Evolutionary conservation across 2,113 vertebrate species (phyloP), one percentile per base, ranked within the genome.

Genomic region (Brienomyrus brachyistius): DNA sequence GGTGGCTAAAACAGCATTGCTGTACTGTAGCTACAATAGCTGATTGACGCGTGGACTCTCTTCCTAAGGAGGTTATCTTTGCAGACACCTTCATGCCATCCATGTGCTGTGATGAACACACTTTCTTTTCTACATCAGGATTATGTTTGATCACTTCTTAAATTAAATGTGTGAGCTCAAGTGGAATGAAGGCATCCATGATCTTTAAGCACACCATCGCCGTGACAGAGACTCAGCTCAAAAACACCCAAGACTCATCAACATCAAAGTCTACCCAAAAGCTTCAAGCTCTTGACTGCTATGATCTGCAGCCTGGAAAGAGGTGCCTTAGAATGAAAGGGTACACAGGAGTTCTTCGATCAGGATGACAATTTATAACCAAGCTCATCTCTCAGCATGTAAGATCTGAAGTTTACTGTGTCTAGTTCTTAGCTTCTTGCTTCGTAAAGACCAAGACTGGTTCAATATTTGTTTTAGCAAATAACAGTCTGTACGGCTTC

Each of bases 201-300:
- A 48, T 48, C 40, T 84, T 84, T 27, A 84, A 48, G 43, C 23
- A 48, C 43, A 7, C 43, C 19, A 23, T 13, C 89, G 59, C 27
- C 40, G 86, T 91, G 87, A 86, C 90, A 87, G 11, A 48, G 40
- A 88, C 86, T 89, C 92, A 82, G 87, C 91, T 91, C 92, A 94
- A 89, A 92, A 35, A 54, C 90, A 90, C 86, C 17, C 59, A 47
- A 45, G 54, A 50, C 89, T 80, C 59, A 89, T 89, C 89, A 92
- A 93, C 93, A 91, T 94, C 92, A 93, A 92, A 92, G 91, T 83
- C 85, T 85, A 59, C 91, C 92, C 86, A 27, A 80, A 88, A 89
- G 89, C 17, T 91, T 91, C 35, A 89, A 91, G 43, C 92, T 86
- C 45, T 88, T 91, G 77, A 90, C 91, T 91, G 90, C 88, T 83